Conservation (phyloP, 2,797 vertebrate genomes). For the Channallabes apus region DNA sequence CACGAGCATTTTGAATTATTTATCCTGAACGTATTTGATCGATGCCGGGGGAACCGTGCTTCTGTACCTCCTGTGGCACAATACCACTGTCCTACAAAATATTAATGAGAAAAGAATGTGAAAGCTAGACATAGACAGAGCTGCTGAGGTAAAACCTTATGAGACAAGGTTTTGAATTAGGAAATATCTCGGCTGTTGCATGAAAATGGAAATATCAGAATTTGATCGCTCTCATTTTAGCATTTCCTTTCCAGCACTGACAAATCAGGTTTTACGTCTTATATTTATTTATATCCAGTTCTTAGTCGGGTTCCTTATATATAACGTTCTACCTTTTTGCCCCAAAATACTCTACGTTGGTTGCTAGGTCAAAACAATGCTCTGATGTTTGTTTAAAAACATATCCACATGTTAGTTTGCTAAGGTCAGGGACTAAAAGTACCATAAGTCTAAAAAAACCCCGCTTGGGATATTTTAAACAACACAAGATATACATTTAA, state of each 20-base stretch:
- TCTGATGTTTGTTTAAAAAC: neutral
- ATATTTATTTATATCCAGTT: neutral
- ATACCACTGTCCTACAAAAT: slow-evolving; percentile 55
- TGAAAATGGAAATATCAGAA: neutral
- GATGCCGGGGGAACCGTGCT: slow-evolving; percentile 53
- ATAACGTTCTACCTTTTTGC: neutral
- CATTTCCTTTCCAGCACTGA: neutral
- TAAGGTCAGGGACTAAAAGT: neutral
- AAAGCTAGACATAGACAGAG: slow-evolving; percentile 26
- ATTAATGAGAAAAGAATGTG: slow-evolving; percentile 57
- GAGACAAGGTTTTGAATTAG: slow-evolving; percentile 29
- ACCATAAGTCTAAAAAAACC: neutral
- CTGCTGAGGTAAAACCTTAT: slow-evolving; percentile 37
- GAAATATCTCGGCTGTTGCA: slow-evolving; percentile 3
- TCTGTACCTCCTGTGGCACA: slow-evolving; percentile 55
- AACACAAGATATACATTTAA: neutral
- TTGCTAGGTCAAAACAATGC: neutral
- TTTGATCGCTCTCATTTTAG: neutral
- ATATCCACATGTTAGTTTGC: neutral
- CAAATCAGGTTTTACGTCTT: neutral
- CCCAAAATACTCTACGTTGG: neutral
- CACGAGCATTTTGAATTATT: slow-evolving; percentile 58
- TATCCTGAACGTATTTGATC: slow-evolving; percentile 58
- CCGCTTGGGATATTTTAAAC: neutral
- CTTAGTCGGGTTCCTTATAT: too few relatives aligned